These are phyloP conservation scores for Proales similis DNA, from an alignment of 1,140 invertebrate genomes.

Conservation along the genomic window DNA sequence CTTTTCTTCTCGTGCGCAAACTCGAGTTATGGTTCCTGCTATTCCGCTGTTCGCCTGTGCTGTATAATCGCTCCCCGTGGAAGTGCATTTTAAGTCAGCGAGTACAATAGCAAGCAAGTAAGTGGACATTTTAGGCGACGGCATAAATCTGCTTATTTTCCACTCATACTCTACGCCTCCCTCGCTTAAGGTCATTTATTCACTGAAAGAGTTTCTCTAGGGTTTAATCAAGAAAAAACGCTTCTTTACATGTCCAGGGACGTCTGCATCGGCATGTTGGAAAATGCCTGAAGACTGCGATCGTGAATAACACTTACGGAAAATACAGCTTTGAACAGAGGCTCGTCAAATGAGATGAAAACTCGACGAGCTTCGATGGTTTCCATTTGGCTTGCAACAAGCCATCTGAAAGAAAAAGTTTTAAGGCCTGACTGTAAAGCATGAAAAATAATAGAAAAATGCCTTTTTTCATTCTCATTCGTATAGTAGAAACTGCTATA, in stretches of 20 bases:
- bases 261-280: slow-evolving; percentile 73
- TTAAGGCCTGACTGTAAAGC: too few species aligned
- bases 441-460: too few species aligned
- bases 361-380: slow-evolving; percentile 63
- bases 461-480: slow-evolving; percentile 61
- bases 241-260: slow-evolving; percentile 11
- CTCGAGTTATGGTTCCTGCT: too few species aligned
- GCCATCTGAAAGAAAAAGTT: too few species aligned
- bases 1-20: too few species aligned
- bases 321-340: slow-evolving; percentile 76
- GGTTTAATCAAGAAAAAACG: too few species aligned
- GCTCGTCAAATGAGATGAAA: slow-evolving; percentile 94
- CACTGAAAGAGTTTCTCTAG: too few species aligned
- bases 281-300: slow-evolving; percentile 62
- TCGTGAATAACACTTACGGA: slow-evolving; percentile 61
- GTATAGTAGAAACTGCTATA: slow-evolving; percentile 89
- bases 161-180: too few species aligned
- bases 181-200: too few species aligned
- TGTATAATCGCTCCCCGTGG: too few species aligned
- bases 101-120: neutral
- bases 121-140: neutral
- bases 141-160: too few species aligned
- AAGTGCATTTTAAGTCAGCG: neutral
- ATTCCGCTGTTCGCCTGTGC: too few species aligned
- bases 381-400: slow-evolving; percentile 37